Evolutionary conservation across 2,113 vertebrate species (phyloP).

Genomic region (Echinops telfairi): DNA sequence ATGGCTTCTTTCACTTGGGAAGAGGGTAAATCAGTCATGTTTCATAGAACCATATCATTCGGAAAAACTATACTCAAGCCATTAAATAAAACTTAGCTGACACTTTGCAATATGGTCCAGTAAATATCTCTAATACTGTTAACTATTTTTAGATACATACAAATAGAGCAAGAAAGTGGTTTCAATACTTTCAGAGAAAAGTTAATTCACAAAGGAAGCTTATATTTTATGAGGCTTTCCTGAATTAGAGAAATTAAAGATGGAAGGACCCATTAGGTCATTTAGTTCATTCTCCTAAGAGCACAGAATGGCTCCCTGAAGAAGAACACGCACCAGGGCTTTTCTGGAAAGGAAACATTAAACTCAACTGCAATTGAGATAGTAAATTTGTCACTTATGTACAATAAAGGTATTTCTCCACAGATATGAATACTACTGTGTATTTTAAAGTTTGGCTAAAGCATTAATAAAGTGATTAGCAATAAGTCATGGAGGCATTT

Average conservation of each 20-base stretch:
- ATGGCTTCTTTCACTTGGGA: background rate
- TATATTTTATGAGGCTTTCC: slow-evolving; percentile 83
- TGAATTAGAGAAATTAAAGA: slow-evolving; percentile 83
- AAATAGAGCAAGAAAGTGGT: slow-evolving; percentile 73
- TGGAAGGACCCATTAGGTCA: slow-evolving; percentile 78
- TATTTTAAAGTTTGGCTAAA: slow-evolving; percentile 72
- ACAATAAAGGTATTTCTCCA: slow-evolving; percentile 79
- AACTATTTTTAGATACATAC: slow-evolving; percentile 73
- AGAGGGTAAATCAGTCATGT: background rate
- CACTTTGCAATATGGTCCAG: slow-evolving; percentile 60
- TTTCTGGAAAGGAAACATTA: slow-evolving; percentile 80
- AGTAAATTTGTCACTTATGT: slow-evolving; percentile 81
- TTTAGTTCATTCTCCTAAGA: slow-evolving; percentile 67
- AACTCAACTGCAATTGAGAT: slow-evolving; percentile 75
- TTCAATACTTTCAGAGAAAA: slow-evolving; percentile 77
- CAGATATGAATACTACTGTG: slow-evolving; percentile 71
- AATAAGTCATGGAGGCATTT: slow-evolving; percentile 68
- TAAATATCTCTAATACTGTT: slow-evolving; percentile 78
- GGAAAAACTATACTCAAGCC: slow-evolving; percentile 32
- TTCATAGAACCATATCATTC: background rate
- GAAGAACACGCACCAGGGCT: slow-evolving; percentile 57
- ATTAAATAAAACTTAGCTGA: slow-evolving; percentile 59
- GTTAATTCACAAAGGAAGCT: slow-evolving; percentile 81
- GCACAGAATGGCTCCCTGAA: slow-evolving; percentile 71
- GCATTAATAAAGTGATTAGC: slow-evolving; percentile 73